These are phyloP conservation scores for Prunella himalayana DNA, from an alignment of 2,113 vertebrate species.

Conservation along the genomic window DNA sequence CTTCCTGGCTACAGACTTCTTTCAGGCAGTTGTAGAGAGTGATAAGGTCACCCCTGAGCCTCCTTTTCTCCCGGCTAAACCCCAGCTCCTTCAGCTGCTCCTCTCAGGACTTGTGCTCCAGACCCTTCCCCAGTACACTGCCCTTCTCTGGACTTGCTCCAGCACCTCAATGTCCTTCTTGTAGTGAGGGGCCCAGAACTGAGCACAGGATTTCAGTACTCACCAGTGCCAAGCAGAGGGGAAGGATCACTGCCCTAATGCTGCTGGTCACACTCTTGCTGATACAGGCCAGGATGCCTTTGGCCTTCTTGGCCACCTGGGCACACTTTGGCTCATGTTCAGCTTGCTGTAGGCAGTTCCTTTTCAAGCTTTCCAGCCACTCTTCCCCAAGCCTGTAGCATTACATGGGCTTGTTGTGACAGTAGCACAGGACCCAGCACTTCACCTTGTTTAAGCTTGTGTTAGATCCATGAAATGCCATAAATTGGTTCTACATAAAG, in stretches of 20 bases:
- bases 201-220: neutral
- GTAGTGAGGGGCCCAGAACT: neutral
- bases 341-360: fast-evolving
- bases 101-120: fast-evolving
- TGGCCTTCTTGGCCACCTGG: neutral
- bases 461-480: neutral
- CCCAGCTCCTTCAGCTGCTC: neutral
- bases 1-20: neutral
- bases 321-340: neutral
- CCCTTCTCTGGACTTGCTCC: neutral
- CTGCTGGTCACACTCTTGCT: neutral
- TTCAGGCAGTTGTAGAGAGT: neutral
- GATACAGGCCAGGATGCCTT: neutral
- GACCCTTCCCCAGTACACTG: fast-evolving
- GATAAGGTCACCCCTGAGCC: neutral
- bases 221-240: fast-evolving
- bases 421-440: neutral
- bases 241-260: fast-evolving
- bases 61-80: neutral
- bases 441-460: neutral
- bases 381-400: neutral
- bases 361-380: neutral
- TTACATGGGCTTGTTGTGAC: neutral
- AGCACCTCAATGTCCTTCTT: neutral
- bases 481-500: fast-evolving